phyloP scores from a whole-genome alignment of 2,888 invertebrate genomes.

The Exocentrus adspersus region DNA sequence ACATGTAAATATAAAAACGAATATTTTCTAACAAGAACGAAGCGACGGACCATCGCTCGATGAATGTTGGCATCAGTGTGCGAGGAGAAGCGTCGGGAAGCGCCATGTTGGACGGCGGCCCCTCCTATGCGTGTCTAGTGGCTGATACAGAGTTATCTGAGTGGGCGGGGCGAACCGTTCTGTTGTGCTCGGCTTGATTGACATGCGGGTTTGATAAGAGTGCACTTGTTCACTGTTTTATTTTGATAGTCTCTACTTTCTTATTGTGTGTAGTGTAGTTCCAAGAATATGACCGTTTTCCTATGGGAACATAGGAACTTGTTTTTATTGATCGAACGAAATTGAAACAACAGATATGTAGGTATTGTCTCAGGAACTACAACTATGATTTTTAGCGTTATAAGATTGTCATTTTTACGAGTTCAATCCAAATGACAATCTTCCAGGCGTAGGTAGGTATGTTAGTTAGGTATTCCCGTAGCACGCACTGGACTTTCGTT shows the following conservation, averaged over 20 bases:
- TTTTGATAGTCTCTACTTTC: conserved; percentile 50
- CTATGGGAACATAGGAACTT: not conserved
- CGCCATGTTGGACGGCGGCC: conserved; percentile 61
- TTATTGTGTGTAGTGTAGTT: conserved; percentile 41
- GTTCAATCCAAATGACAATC: too few relatives aligned
- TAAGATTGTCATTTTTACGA: too few relatives aligned
- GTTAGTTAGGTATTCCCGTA: too few relatives aligned
- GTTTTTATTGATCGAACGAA: not conserved
- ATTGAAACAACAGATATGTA: not conserved
- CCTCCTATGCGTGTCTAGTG: conserved; percentile 52
- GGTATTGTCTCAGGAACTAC: too few relatives aligned
- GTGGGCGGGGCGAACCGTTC: conserved; percentile 48
- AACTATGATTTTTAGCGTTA: too few relatives aligned
- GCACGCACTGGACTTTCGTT: too few relatives aligned
- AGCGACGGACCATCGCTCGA: conserved; percentile 39
- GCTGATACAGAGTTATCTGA: conserved; percentile 50
- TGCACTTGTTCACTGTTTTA: conserved; percentile 55
- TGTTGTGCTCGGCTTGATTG: conserved; percentile 55
- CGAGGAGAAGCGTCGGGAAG: conserved; percentile 52
- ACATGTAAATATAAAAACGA: conserved; percentile 20
- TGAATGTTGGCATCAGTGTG: conserved; percentile 41
- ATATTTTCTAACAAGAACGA: conserved; percentile 8
- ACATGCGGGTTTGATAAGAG: conserved; percentile 55
- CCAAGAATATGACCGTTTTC: conserved; percentile 42
- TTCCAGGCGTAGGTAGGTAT: too few relatives aligned